Evolutionary conservation across 2,888 invertebrate species (phyloP).

Genomic region (Temnothorax ravouxi): DNA sequence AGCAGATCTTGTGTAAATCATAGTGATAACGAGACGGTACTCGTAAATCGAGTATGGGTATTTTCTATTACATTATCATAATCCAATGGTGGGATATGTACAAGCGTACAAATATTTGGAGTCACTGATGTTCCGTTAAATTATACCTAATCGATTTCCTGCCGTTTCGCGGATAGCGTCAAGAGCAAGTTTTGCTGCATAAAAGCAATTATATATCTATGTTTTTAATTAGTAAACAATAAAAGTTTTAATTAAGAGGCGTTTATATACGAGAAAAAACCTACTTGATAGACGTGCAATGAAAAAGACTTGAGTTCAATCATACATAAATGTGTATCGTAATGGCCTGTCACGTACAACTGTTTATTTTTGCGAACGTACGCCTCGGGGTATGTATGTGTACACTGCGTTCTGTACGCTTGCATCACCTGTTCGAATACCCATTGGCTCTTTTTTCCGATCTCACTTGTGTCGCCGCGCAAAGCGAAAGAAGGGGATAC

Average conservation of each 20-base stretch:
- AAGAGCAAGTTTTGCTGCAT: not conserved
- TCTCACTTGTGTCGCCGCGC: constrained; percentile 30
- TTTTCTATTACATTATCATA: not conserved
- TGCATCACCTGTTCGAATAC: constrained; percentile 51
- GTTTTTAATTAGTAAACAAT: not conserved
- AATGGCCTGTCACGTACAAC: constrained; percentile 40
- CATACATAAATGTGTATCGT: constrained; percentile 22
- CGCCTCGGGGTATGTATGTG: constrained; percentile 30
- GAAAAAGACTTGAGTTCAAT: constrained; percentile 16
- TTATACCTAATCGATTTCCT: not conserved
- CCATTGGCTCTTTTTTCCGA: constrained; percentile 21
- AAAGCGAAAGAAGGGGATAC: constrained; percentile 19
- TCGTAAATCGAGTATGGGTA: not conserved
- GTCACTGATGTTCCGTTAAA: not conserved
- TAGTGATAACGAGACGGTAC: not conserved
- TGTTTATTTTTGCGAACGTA: constrained; percentile 39
- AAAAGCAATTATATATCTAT: not conserved
- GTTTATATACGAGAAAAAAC: not conserved
- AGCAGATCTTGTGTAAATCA: constrained; percentile 12
- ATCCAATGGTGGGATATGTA: not conserved
- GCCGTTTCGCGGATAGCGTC: not conserved
- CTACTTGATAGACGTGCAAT: not conserved
- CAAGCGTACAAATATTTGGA: not conserved
- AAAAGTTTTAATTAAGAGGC: not conserved
- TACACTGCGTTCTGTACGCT: constrained; percentile 23